These are phyloP conservation scores for Pampus argenteus DNA, from an alignment of 2,797 vertebrate species.

Conservation along the genomic window DNA sequence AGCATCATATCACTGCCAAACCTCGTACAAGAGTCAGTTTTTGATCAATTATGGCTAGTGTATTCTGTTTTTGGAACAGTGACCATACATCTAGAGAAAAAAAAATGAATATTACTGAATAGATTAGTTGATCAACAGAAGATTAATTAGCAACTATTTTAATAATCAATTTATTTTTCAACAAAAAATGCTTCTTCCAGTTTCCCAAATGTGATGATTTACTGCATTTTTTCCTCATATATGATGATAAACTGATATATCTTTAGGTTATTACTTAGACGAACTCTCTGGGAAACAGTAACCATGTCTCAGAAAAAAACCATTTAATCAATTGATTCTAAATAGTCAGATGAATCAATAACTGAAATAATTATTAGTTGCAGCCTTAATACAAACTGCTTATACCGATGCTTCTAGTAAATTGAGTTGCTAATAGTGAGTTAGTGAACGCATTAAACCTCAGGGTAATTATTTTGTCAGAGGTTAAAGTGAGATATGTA, in stretches of 20 bases:
- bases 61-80: background rate
- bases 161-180: background rate
- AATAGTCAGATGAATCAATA: background rate
- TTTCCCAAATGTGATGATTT: background rate
- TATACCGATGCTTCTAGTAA: constrained; percentile 11
- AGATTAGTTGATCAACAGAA: too few relatives aligned
- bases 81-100: background rate
- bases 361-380: constrained; percentile 7
- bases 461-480: constrained; percentile 45
- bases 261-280: background rate
- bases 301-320: background rate
- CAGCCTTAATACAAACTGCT: background rate
- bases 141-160: background rate
- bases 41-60: constrained; percentile 2
- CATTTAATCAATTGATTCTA: background rate
- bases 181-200: background rate
- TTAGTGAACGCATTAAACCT: constrained; percentile 25
- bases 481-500: constrained; percentile 58
- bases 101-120: too few relatives aligned
- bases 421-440: background rate
- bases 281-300: background rate
- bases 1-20: constrained; percentile 5
- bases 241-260: background rate
- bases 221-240: background rate
- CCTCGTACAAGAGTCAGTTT: constrained; percentile 2